Evolutionary conservation across 2,888 invertebrate genomes (phyloP).

Genomic region (Amblyjoppa proteus): DNA sequence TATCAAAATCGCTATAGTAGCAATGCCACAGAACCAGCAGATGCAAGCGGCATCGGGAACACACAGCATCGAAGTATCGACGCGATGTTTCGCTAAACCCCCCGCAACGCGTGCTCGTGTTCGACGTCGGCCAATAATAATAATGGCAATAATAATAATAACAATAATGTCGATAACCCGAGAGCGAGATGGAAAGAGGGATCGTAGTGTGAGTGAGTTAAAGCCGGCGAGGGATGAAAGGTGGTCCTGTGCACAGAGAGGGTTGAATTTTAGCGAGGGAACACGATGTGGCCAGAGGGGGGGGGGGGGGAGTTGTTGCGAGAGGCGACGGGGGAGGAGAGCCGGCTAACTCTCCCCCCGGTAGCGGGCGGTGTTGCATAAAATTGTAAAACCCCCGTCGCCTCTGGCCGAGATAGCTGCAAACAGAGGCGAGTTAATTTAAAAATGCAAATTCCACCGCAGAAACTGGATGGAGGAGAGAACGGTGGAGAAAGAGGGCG

Average conservation of each 20-base stretch:
- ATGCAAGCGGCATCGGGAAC: slow-evolving; percentile 60
- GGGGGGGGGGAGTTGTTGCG: slow-evolving; percentile 57
- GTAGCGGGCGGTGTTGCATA: slow-evolving; percentile 82
- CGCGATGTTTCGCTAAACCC: slow-evolving; percentile 48
- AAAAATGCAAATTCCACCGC: slow-evolving; percentile 84
- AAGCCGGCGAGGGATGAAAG: slow-evolving; percentile 59
- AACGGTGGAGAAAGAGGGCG: slow-evolving; percentile 27
- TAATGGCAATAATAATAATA: slow-evolving; percentile 71
- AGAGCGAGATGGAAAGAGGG: slow-evolving; percentile 56
- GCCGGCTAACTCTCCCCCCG: slow-evolving; percentile 69
- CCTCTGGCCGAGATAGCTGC: slow-evolving; percentile 80
- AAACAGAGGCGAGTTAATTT: slow-evolving; percentile 85
- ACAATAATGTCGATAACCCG: slow-evolving; percentile 79
- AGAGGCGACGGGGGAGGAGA: slow-evolving; percentile 45
- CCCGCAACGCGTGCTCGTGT: slow-evolving; percentile 46
- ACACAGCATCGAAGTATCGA: slow-evolving; percentile 59
- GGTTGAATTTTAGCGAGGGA: slow-evolving; percentile 55
- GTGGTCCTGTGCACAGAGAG: slow-evolving; percentile 39
- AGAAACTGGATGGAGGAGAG: slow-evolving; percentile 57
- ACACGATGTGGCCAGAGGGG: slow-evolving; percentile 49
- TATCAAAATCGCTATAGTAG: slow-evolving; percentile 6
- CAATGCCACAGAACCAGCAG: slow-evolving; percentile 54
- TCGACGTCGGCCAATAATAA: slow-evolving; percentile 74
- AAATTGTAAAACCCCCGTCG: slow-evolving; percentile 83
- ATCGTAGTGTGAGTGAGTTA: slow-evolving; percentile 32